phyloP scores from a whole-genome alignment of 2,113 vertebrate genomes.

The Cercopithecus mona region DNA sequence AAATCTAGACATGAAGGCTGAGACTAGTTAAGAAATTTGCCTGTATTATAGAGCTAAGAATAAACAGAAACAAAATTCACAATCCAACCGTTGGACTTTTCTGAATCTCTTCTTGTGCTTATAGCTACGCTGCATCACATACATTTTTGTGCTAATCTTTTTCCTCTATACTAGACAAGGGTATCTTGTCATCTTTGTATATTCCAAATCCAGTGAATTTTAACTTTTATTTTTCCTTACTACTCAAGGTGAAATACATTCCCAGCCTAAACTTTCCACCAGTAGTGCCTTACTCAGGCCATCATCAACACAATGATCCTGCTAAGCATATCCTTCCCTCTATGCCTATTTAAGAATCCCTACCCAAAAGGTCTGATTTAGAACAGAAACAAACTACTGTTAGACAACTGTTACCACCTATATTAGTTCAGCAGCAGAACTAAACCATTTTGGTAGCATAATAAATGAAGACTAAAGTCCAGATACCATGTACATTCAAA shows the following conservation, averaged over 20 bases:
- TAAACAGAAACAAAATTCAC: neutral
- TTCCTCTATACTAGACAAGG: neutral
- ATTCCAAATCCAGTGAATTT: slow-evolving; percentile 32
- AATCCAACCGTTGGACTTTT: neutral
- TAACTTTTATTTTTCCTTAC: neutral
- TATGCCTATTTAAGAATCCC: neutral
- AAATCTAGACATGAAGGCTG: neutral
- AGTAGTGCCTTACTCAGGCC: neutral
- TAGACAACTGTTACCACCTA: neutral
- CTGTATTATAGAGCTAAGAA: neutral
- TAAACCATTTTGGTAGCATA: neutral
- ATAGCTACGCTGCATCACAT: neutral
- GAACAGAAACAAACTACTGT: slow-evolving; percentile 29
- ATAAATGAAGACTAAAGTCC: neutral
- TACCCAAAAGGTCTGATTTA: neutral
- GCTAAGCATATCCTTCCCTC: neutral
- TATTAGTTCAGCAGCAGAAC: slow-evolving; percentile 29
- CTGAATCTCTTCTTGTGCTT: neutral
- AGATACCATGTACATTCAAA: neutral
- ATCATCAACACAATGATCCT: neutral
- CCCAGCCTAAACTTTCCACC: neutral
- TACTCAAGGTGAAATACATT: neutral
- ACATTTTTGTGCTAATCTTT: neutral
- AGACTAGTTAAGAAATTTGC: neutral
- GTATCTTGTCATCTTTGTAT: neutral